Percentiles rank a stretch among this genome's conserved stretches.
These are phyloP conservation scores for Slavum lentiscoides DNA, from an alignment of 2,888 invertebrate genomes.

Conservation along the genomic window DNA sequence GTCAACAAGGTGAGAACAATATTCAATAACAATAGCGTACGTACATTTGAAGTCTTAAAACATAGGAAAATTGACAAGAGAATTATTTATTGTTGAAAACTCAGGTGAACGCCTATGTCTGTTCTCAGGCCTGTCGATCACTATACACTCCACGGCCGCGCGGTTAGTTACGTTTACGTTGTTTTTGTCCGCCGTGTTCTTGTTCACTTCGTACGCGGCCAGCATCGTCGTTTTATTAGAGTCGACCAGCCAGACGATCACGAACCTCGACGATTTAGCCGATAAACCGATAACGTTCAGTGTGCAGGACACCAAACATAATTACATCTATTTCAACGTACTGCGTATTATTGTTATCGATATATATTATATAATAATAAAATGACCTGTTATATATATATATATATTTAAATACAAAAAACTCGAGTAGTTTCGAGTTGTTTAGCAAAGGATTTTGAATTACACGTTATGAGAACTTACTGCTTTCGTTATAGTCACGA, in stretches of 20 bases:
- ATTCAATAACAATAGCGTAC: too few relatives aligned
- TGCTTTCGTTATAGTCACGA: too few relatives aligned
- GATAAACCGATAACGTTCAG: slow-evolving; percentile 71
- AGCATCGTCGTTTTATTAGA: slow-evolving; percentile 76
- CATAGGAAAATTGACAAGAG: too few relatives aligned
- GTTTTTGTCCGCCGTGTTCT: slow-evolving; percentile 69
- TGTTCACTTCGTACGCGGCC: slow-evolving; percentile 76
- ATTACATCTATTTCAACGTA: slow-evolving; percentile 71
- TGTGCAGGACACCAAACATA: slow-evolving; percentile 72
- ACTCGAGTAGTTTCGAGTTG: too few relatives aligned
- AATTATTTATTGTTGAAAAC: too few relatives aligned
- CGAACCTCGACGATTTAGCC: slow-evolving; percentile 67
- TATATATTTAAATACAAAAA: too few relatives aligned
- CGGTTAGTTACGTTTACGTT: slow-evolving; percentile 69
- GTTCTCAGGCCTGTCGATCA: background rate
- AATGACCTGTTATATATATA: too few relatives aligned
- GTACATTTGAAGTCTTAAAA: too few relatives aligned
- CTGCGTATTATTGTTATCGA: background rate
- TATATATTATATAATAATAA: background rate
- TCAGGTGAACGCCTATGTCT: background rate
- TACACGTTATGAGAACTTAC: too few relatives aligned
- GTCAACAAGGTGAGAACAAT: slow-evolving; percentile 65
- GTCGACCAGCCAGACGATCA: slow-evolving; percentile 71
- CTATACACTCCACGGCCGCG: slow-evolving; percentile 60
- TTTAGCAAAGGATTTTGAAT: too few relatives aligned